A percentile compares a stretch with the other conserved stretches of the same genome.
Evolutionary conservation across 2,888 invertebrate genomes (phyloP).

Genomic region (Pristionchus fissidentatus): DNA sequence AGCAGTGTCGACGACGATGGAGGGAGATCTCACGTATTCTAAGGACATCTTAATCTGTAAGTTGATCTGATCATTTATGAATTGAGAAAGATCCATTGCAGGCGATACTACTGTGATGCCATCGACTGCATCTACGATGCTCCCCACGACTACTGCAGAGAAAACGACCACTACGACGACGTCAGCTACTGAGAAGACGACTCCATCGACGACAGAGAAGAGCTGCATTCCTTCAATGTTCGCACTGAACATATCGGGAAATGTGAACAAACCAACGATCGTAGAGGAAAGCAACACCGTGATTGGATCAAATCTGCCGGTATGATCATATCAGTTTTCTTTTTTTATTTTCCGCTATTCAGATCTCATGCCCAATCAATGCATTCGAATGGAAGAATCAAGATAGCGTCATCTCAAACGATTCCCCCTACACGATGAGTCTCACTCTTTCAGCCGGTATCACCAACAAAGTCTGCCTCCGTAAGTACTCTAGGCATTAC

Average conservation of each 20-base stretch:
- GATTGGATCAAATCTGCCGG: conserved; percentile 28
- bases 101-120: neutral
- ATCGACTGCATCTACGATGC: no score
- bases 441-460: neutral
- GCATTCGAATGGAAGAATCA: conserved; percentile 42
- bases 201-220: neutral
- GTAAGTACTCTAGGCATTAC: neutral
- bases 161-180: no score
- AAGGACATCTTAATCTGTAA: neutral
- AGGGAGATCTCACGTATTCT: neutral
- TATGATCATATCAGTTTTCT: neutral
- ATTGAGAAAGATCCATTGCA: neutral
- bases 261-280: neutral
- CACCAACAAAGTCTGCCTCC: conserved; percentile 2
- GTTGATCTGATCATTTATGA: neutral
- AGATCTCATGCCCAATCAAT: neutral
- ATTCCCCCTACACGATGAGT: neutral
- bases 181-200: neutral
- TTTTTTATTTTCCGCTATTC: neutral
- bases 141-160: no score
- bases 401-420: neutral
- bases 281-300: neutral
- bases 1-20: neutral
- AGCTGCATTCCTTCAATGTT: conserved; percentile 7
- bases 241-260: conserved; percentile 12